phyloP scores from a whole-genome alignment of 64 coral and sea anemone genomes.

The Porites lutea region DNA sequence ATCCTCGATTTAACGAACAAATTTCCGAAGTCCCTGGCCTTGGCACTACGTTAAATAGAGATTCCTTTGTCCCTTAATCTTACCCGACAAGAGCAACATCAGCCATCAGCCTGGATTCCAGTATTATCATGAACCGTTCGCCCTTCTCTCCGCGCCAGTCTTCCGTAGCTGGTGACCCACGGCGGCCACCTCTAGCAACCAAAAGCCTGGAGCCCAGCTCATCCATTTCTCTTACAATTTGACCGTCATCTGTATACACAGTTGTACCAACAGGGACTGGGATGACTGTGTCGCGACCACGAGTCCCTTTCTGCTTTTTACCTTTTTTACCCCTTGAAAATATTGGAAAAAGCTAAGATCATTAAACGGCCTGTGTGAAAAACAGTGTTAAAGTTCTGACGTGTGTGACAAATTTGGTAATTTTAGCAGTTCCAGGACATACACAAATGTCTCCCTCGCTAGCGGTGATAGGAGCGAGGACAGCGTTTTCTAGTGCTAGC shows the following conservation, averaged over 20 bases:
- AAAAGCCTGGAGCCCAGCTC: constrained; percentile 70
- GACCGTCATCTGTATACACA: constrained; percentile 73
- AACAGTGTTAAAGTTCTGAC: too few relatives aligned
- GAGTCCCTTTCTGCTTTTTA: constrained; percentile 66
- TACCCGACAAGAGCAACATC: constrained; percentile 94
- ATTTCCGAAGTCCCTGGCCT: too few relatives aligned
- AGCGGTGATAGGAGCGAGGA: too few relatives aligned
- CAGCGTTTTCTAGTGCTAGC: too few relatives aligned
- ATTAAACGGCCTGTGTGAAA: not conserved
- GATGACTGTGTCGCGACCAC: constrained; percentile 83
- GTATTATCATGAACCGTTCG: constrained; percentile 63
- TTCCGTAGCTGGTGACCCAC: constrained; percentile 78
- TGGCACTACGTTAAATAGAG: too few relatives aligned
- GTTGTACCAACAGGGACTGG: constrained; percentile 92
- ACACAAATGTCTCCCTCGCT: too few relatives aligned
- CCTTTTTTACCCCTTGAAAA: constrained; percentile 31
- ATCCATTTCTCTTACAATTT: constrained; percentile 75
- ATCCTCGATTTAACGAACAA: too few relatives aligned
- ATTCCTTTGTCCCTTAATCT: not conserved
- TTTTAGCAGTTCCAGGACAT: too few relatives aligned
- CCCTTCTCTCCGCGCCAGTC: constrained; percentile 92
- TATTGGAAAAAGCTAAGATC: not conserved
- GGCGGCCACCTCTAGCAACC: constrained; percentile 85
- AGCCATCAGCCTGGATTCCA: constrained; percentile 83
- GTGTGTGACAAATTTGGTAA: too few relatives aligned